Conservation (phyloP, 2,797 vertebrate genomes). For the Sarcophilus harrisii region DNA sequence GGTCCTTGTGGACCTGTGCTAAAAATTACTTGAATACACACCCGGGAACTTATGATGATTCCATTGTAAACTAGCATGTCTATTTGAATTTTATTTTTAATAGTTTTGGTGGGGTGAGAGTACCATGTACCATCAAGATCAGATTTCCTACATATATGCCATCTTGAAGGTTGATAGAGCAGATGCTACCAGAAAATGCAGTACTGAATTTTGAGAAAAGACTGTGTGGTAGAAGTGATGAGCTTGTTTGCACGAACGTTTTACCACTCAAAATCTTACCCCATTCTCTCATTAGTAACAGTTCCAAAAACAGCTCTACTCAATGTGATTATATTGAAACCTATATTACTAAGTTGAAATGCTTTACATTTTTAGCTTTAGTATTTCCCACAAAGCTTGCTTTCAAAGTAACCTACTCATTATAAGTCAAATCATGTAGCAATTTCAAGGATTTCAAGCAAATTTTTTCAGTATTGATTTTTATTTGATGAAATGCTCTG, state of each 20-base stretch:
- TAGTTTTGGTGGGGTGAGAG: not conserved
- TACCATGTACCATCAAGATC: not conserved
- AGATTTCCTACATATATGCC: not conserved
- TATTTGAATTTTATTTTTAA: not conserved
- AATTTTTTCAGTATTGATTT: not conserved
- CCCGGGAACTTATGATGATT: not conserved
- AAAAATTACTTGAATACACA: not conserved
- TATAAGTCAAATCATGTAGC: constrained; percentile 58
- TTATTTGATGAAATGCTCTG: not conserved
- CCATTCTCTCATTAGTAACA: not conserved
- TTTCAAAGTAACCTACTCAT: constrained; percentile 21
- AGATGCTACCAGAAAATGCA: constrained; percentile 1
- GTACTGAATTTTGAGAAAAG: not conserved
- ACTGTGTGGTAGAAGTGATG: not conserved
- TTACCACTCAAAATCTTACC: not conserved
- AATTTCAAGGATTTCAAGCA: constrained; percentile 23
- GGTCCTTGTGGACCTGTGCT: not conserved
- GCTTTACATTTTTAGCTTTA: constrained; percentile 47
- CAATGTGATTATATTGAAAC: constrained; percentile 61
- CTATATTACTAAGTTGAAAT: constrained; percentile 53
- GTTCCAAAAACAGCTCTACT: constrained; percentile 42
- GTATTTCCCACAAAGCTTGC: constrained; percentile 38
- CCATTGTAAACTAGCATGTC: not conserved
- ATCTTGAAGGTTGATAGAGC: not conserved
- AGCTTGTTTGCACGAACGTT: rapidly evolving